These are phyloP conservation scores for Drosophila subpulchrella DNA, from an alignment of 1,140 invertebrate species.

Conservation along the genomic window DNA sequence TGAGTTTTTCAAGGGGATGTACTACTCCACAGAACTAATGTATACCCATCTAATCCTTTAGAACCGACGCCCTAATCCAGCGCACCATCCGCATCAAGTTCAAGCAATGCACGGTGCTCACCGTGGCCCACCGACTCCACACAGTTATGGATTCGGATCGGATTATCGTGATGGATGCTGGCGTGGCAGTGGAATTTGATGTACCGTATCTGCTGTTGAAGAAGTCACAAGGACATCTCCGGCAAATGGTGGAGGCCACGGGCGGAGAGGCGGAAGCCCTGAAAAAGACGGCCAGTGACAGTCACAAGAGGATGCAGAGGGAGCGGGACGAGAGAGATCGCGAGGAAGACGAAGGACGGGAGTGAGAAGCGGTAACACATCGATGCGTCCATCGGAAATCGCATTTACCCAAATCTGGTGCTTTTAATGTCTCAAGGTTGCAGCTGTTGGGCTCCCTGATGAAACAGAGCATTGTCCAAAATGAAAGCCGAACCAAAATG, in stretches of 20 bases:
- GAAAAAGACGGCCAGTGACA: slow-evolving; percentile 70
- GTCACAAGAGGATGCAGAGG: slow-evolving; percentile 54
- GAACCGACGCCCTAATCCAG: slow-evolving; percentile 86
- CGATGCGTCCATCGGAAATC: slow-evolving; percentile 4
- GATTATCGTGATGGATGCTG: slow-evolving; percentile 88
- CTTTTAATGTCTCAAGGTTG: slow-evolving; percentile 13
- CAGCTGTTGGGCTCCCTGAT: background rate
- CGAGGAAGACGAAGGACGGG: slow-evolving; percentile 2
- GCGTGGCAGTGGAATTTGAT: slow-evolving; percentile 88
- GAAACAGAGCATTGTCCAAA: background rate
- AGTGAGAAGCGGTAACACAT: slow-evolving; percentile 5
- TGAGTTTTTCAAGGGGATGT: slow-evolving; percentile 85
- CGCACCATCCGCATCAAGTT: slow-evolving; percentile 87
- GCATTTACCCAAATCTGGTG: slow-evolving; percentile 43
- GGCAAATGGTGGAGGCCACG: slow-evolving; percentile 75
- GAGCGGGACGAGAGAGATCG: slow-evolving; percentile 41
- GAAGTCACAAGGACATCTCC: slow-evolving; percentile 77
- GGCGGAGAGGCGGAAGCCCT: slow-evolving; percentile 67
- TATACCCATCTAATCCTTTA: slow-evolving; percentile 70
- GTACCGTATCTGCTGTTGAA: slow-evolving; percentile 87
- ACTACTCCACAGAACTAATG: background rate
- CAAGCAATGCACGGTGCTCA: slow-evolving; percentile 88
- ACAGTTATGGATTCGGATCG: slow-evolving; percentile 93
- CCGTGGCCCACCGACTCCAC: slow-evolving; percentile 91
- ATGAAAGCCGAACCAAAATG: slow-evolving; percentile 44